A percentile compares a stretch with the other conserved stretches of the same genome.
These are phyloP conservation scores for Micromesistius poutassou DNA, from an alignment of 2,797 vertebrate genomes.

Conservation along the genomic window DNA sequence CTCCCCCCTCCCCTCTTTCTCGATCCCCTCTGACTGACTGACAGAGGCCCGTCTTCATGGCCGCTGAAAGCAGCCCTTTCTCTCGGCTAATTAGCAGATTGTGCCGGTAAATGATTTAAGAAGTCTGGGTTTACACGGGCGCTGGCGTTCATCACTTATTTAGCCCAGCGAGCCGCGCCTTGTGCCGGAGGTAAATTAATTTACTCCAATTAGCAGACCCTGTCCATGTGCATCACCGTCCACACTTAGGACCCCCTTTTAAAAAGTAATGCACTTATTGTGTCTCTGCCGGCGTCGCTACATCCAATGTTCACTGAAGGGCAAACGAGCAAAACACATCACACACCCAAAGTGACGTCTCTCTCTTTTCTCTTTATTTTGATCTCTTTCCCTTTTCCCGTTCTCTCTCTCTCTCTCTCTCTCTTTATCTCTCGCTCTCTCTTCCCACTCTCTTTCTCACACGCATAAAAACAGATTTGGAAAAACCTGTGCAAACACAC, in stretches of 20 bases:
- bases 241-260: conserved; percentile 51
- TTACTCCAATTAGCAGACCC: conserved; percentile 79
- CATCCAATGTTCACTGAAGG: conserved; percentile 63
- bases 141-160: conserved; percentile 80
- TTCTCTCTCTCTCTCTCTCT: not conserved
- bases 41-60: conserved; percentile 71
- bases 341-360: not conserved
- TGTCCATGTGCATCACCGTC: conserved; percentile 75
- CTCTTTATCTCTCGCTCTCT: not conserved
- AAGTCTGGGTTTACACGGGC: conserved; percentile 72
- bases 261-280: conserved; percentile 71
- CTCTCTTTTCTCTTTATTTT: not conserved
- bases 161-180: conserved; percentile 63
- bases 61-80: conserved; percentile 77
- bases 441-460: no score
- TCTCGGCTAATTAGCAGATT: conserved; percentile 82
- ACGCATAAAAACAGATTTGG: not conserved
- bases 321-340: conserved; percentile 50
- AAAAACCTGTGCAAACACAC: not conserved
- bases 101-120: conserved; percentile 84
- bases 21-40: not conserved
- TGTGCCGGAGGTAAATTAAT: conserved; percentile 79
- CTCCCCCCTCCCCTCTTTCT: not conserved
- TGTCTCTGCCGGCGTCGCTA: conserved; percentile 65
- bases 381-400: not conserved